Base-by-base conservation (phyloP, 2,888 invertebrate species). In the Physocephala rufipes region DNA sequence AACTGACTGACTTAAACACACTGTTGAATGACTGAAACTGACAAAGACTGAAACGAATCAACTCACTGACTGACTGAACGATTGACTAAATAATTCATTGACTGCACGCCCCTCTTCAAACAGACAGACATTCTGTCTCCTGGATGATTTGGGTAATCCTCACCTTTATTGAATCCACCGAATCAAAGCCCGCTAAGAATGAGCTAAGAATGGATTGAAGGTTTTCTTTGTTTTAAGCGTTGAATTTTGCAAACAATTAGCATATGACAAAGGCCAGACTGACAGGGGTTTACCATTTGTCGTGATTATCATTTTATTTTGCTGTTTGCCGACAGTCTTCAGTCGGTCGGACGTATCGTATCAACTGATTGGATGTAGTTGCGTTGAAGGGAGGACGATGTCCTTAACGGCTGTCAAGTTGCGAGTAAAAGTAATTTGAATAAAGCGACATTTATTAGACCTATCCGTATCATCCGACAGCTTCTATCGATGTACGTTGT, bases 371-470 rank as follows among this genome's bases (percentile, higher is more conserved):
- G 5, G 36, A 36, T 9, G 36, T 7, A 36, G 36, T 36, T 36
- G 5, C 9, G 36, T 36, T 36, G 5, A 36, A 36, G 36, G 36
- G 36, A n/a, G n/a, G n/a, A 36, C 36, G 36, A 36, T 36, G 5
- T 36, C 36, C 9, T 36, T 36, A 36, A 36, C 61, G 61, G 58
- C 36, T 71, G 28, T 58, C 28, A 66, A 59, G 65, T 59, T 47
- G 9, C 36, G 36, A 36, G 36, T 36, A 36, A 36, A 75, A 76
- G 81, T 81, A 82, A 81, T 81, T 79, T 80, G 82, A 81, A 82
- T 81, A 82, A 80, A 81, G 81, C 82, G 82, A 81, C 81, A 80
- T 80, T 81, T 80, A 80, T 82, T 82, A 82, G 81, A 82, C 82
- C 79, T 76, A 71, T 78, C 80, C 36, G 36, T 36, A 36, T 36